Evolutionary conservation across 2,113 vertebrate genomes (phyloP).

Genomic region (Malurus alboscapulatus): DNA sequence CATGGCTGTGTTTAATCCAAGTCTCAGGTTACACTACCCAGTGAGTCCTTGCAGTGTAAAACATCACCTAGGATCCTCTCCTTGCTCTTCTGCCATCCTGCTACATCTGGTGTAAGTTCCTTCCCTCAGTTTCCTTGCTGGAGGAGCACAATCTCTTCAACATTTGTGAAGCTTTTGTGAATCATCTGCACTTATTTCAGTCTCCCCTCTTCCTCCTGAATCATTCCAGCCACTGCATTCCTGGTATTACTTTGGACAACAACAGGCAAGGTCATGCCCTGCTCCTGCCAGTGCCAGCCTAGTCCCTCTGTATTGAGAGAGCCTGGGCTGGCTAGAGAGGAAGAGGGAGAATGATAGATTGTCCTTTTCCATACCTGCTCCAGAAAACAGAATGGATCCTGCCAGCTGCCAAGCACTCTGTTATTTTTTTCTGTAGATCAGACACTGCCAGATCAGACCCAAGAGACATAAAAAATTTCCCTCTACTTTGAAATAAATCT

Average conservation of each 20-base stretch:
- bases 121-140: not conserved
- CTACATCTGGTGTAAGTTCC: not conserved
- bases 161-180: not conserved
- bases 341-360: not conserved
- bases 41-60: not conserved
- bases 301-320: not conserved
- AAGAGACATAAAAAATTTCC: not conserved
- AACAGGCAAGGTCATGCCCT: not conserved
- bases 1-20: not conserved
- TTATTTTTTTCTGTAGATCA: constrained; percentile 43
- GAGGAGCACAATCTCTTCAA: not conserved
- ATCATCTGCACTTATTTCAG: not conserved
- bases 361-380: not conserved
- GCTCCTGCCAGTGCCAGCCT: not conserved
- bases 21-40: not conserved
- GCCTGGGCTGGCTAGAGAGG: not conserved
- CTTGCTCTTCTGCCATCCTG: not conserved
- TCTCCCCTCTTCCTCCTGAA: not conserved
- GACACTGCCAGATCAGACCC: not conserved
- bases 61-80: not conserved
- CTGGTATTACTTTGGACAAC: not conserved
- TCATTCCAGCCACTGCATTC: not conserved
- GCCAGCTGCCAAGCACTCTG: not conserved
- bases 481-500: constrained; percentile 9
- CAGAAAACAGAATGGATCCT: not conserved